Base-by-base conservation (phyloP, 2,113 vertebrate genomes). In the Mastomys natalensis region DNA sequence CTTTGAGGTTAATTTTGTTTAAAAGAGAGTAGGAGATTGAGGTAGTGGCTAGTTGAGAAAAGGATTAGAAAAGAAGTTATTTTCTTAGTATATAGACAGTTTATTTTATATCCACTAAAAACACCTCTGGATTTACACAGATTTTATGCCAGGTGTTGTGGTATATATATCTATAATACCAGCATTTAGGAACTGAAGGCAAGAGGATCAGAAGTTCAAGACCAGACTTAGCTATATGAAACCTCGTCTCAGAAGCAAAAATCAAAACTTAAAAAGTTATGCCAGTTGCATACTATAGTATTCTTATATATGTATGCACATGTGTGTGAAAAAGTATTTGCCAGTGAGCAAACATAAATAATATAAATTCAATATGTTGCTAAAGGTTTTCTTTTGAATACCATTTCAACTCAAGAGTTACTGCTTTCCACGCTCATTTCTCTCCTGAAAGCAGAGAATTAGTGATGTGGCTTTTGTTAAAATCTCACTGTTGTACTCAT, bases 331-430 rank as follows among this genome's bases (percentile, higher is more conserved):
- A 93, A 86, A 21, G 22, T 73, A 73, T 45, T 86, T 89, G 10
- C 17, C 22, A 51, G 29, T 78, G 85, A 72, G 24, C 21, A 93
- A 68, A 84, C 5, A 89, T 0, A 91, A 93, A 43, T 43, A 13
- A 89, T 48, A 91, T 90, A 70, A 58, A 85, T 73, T 86, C 64
- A 68, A 26, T 37, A 86, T 85, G 19, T 55, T 90, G 5, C 66
- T 94, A 62, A 77, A 76, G 40, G 8, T 58, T 80, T 92, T 84
- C 55, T 87, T 91, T 24, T 89, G 64, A 90, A 70, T 78, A 62
- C 21, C 3, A 16, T 72, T 93, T 90, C 68, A 85, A 66, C 21
- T 45, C 48, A 29, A 64, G 64, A 64, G 4, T 51, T 88, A 58
- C 13, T 34, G 37, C 76, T 89, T 80, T 89, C 58, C 37, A 40